Evolutionary conservation across 35 echinoderm and acorn worm genomes (phyloP).

Genomic region (Chiridota heheva): DNA sequence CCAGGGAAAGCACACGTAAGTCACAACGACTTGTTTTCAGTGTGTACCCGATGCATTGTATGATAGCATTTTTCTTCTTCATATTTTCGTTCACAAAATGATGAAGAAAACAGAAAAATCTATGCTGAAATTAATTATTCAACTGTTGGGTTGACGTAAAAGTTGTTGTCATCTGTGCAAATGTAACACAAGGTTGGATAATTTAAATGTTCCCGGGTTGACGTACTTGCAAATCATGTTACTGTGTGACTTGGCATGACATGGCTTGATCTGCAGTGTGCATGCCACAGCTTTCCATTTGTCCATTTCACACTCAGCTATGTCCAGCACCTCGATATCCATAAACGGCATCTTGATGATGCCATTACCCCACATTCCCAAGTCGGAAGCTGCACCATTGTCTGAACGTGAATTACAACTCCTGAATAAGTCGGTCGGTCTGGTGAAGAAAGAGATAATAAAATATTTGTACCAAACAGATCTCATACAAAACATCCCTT

Average conservation of each 20-base stretch:
- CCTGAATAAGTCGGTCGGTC: constrained; percentile 86
- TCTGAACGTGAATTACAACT: constrained; percentile 83
- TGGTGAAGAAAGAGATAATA: not conserved
- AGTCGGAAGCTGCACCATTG: constrained; percentile 63
- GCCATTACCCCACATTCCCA: constrained; percentile 78
- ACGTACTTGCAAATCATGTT: constrained; percentile 99
- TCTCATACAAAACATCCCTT: not conserved
- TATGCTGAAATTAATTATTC: no score
- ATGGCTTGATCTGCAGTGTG: constrained; percentile 91
- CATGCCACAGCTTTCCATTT: constrained; percentile 99
- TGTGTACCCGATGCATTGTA: no score
- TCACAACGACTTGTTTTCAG: no score
- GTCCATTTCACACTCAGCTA: constrained; percentile 82
- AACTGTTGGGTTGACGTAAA: no score
- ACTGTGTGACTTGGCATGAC: constrained; percentile 82
- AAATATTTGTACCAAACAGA: not conserved
- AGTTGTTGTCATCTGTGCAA: no score
- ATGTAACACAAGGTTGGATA: no score
- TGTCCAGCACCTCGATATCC: constrained; percentile 83
- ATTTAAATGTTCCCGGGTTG: not conserved
- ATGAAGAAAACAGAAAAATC: not conserved
- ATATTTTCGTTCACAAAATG: no score
- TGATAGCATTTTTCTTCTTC: no score
- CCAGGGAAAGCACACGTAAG: no score
- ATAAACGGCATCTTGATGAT: constrained; percentile 76